phyloP scores from a whole-genome alignment of 2,888 invertebrate species.

The Parthenolecanium corni region DNA sequence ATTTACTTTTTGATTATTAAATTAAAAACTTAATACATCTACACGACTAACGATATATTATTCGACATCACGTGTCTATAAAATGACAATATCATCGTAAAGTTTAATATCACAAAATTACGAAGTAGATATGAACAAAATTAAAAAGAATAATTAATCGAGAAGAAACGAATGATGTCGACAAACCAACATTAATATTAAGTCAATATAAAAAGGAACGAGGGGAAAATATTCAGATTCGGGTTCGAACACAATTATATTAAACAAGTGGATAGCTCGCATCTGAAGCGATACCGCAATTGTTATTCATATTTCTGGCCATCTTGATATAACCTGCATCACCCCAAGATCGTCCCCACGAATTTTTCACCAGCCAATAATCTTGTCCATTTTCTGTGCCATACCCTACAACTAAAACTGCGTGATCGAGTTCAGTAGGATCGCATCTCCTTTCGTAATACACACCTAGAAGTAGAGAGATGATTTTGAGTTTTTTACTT shows the following conservation, averaged over 20 bases:
- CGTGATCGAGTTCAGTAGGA: conserved; percentile 62
- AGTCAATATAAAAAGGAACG: not conserved
- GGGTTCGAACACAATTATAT: conserved; percentile 8
- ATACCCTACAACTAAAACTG: conserved; percentile 72
- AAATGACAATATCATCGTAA: too few relatives aligned
- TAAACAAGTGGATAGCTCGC: conserved; percentile 80
- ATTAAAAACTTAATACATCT: too few relatives aligned
- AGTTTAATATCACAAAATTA: too few relatives aligned
- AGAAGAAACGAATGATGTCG: not conserved
- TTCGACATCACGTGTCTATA: too few relatives aligned
- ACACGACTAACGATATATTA: too few relatives aligned
- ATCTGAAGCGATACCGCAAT: conserved; percentile 72
- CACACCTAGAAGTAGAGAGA: conserved; percentile 48
- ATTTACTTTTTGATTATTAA: too few relatives aligned
- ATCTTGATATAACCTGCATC: conserved; percentile 76
- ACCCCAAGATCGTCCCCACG: conserved; percentile 73
- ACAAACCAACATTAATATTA: not conserved
- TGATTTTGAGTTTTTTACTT: too few relatives aligned
- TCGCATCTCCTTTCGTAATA: conserved; percentile 69
- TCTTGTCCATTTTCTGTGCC: conserved; percentile 55
- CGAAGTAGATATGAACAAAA: conserved; percentile 35
- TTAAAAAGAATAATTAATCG: not conserved
- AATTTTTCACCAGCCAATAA: conserved; percentile 82
- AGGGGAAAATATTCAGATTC: not conserved
- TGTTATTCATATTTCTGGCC: conserved; percentile 69